A percentile compares a stretch with the other conserved stretches of the same genome.
These are phyloP conservation scores for Natator depressus DNA, from an alignment of 2,113 vertebrate genomes.

Conservation along the genomic window DNA sequence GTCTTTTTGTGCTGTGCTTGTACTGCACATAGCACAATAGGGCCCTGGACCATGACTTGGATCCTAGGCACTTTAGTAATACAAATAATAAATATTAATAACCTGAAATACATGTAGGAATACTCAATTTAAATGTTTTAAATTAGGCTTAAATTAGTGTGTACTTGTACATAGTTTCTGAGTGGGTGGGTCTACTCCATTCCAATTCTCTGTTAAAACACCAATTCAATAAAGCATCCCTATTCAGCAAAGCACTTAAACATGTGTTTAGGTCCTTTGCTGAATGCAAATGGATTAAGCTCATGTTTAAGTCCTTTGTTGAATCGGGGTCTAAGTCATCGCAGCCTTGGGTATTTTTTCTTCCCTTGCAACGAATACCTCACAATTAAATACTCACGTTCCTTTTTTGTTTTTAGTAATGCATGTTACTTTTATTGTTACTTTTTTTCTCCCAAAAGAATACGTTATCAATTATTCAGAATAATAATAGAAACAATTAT, in stretches of 20 bases:
- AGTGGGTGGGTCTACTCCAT: neutral
- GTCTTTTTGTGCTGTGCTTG: neutral
- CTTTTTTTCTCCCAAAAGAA: neutral
- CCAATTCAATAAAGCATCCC: neutral
- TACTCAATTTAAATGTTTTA: neutral
- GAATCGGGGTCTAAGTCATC: neutral
- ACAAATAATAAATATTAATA: conserved; percentile 15
- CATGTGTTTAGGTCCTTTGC: neutral
- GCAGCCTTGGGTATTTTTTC: neutral
- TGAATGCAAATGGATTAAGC: neutral
- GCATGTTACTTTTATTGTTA: rapidly evolving
- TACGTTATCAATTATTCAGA: conserved; percentile 18
- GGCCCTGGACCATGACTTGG: neutral
- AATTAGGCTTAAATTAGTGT: neutral
- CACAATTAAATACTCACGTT: neutral
- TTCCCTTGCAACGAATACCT: neutral
- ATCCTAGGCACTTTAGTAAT: neutral
- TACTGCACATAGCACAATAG: neutral
- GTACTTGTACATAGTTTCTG: neutral
- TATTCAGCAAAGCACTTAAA: neutral
- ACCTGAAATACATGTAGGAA: neutral
- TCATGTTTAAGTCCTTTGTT: neutral
- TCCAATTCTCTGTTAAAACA: neutral
- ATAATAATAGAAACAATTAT: neutral
- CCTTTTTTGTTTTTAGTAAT: neutral